Base-by-base conservation (phyloP, 2,797 vertebrate species). In the Onychomys leucogaster region DNA sequence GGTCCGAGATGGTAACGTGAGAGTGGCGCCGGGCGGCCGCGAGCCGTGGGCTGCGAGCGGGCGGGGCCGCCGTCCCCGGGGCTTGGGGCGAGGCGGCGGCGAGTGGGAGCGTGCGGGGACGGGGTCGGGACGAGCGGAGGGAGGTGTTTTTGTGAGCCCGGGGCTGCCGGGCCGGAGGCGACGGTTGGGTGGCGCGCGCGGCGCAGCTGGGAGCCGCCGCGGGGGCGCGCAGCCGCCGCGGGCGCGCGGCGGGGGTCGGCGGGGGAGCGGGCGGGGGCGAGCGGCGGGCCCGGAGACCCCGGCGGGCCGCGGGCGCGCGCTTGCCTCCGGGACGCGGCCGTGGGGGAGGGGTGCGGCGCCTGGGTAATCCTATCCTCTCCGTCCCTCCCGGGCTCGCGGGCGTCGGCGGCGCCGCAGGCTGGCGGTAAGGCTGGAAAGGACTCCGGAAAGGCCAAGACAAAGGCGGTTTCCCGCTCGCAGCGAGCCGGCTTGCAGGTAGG, bases 391-490 rank as follows among this genome's bases (percentile, higher is more conserved):
- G 90, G 96, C 97, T 92, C 86, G 49, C 96, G 75, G 94, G 90
- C 94, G 95, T 97, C 88, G 96, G 97, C 96, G 92, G 82, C 97
- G 90, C 96, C 78, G 90, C 91, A 99, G 99, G 99, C 99, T 98
- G 99, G 99, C 81, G 99, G 99, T 77, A 99, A 99, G 97, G 99
- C 99, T 97, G 99, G 99, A 98, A 99, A 99, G 97, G 99, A 99
- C 98, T 99, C 99, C 6, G 99, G 99, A 89, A 99, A 99, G 98
- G 99, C 99, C 95, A 99, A 99, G 99, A 99, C 99, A 2, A 99
- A 99, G 98, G 99, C 99, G 0, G 99, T 99, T 97, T 99, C 99
- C 34, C 99, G 99, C 97, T 99, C 99, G 41, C 99, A 99, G 97
- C 99, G 99, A 97, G 99, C 99, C 80, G 99, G 99, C 27, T 97